A percentile compares a stretch with the other conserved stretches of the same genome.
Evolutionary conservation across 2,888 invertebrate species (phyloP).

Genomic region (Apotomis capreana): DNA sequence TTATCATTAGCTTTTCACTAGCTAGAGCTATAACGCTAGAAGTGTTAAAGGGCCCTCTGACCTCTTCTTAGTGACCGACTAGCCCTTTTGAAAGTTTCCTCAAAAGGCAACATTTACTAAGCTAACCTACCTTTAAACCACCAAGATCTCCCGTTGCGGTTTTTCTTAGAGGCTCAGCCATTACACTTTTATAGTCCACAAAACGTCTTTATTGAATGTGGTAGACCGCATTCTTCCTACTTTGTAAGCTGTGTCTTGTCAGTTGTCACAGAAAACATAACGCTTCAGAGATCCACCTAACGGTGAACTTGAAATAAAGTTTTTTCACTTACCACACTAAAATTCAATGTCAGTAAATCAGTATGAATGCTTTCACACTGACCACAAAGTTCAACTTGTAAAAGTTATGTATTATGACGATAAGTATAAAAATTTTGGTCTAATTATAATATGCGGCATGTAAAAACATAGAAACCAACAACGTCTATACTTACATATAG

Average conservation of each 20-base stretch:
- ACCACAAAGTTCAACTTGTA: too few species aligned
- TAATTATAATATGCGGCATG: too few species aligned
- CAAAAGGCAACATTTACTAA: slow-evolving; percentile 29
- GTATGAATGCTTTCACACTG: too few species aligned
- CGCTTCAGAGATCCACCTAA: not conserved
- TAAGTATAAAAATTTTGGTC: too few species aligned
- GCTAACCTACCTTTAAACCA: slow-evolving; percentile 22
- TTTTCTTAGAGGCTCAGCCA: slow-evolving; percentile 29
- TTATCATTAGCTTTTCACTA: not conserved
- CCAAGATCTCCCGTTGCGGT: slow-evolving; percentile 29
- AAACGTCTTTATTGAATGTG: slow-evolving; percentile 45
- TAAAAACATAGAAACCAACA: too few species aligned
- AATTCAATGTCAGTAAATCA: too few species aligned
- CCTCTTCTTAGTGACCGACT: not conserved
- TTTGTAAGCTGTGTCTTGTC: slow-evolving; percentile 35
- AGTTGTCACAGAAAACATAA: slow-evolving; percentile 1
- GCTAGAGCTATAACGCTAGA: not conserved
- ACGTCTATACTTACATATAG: too few species aligned
- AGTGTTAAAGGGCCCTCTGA: not conserved
- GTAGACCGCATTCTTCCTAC: slow-evolving; percentile 46
- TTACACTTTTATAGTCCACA: slow-evolving; percentile 36
- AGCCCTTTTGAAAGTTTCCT: slow-evolving; percentile 12
- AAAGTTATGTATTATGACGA: too few species aligned
- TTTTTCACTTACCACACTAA: too few species aligned
- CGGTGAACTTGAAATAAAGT: too few species aligned